Evolutionary conservation across 1,140 invertebrate genomes (phyloP).

Genomic region (Rhopalosiphum maidis): DNA sequence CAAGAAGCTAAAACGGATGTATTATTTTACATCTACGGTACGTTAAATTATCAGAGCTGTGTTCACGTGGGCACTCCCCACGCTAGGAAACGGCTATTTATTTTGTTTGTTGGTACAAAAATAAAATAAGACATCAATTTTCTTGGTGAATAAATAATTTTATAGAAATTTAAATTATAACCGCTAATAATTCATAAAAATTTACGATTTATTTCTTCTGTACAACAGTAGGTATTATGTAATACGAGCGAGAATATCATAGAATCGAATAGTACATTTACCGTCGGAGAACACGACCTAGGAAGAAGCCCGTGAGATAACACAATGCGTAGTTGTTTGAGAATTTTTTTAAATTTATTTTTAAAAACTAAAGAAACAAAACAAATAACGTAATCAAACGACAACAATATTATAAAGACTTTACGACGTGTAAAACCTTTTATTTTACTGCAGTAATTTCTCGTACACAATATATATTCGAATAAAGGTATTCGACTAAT

Average conservation of each 20-base stretch:
- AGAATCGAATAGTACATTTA: not conserved
- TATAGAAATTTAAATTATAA: not conserved
- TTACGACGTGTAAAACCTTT: not conserved
- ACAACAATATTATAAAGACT: too few species aligned
- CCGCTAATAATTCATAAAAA: not conserved
- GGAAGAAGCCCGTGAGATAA: too few species aligned
- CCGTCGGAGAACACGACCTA: too few species aligned
- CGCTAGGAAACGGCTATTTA: not conserved
- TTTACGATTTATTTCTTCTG: not conserved
- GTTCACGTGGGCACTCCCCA: slow-evolving; percentile 46
- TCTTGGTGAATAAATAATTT: slow-evolving; percentile 42
- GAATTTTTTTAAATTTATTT: not conserved
- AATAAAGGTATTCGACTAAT: not conserved
- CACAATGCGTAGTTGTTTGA: not conserved
- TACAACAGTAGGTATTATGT: too few species aligned
- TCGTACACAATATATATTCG: too few species aligned
- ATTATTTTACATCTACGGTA: slow-evolving; percentile 39
- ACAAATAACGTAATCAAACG: not conserved
- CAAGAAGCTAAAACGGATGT: slow-evolving; percentile 53
- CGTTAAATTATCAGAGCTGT: slow-evolving; percentile 33
- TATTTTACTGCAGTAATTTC: not conserved
- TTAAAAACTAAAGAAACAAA: not conserved
- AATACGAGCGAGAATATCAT: not conserved
- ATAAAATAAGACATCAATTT: slow-evolving; percentile 56
- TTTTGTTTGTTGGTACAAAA: slow-evolving; percentile 35